A percentile compares a stretch with the other conserved stretches of the same genome.
These are phyloP conservation scores for Hippopotamyrus pictus DNA, from an alignment of 2,797 vertebrate species.

Conservation along the genomic window DNA sequence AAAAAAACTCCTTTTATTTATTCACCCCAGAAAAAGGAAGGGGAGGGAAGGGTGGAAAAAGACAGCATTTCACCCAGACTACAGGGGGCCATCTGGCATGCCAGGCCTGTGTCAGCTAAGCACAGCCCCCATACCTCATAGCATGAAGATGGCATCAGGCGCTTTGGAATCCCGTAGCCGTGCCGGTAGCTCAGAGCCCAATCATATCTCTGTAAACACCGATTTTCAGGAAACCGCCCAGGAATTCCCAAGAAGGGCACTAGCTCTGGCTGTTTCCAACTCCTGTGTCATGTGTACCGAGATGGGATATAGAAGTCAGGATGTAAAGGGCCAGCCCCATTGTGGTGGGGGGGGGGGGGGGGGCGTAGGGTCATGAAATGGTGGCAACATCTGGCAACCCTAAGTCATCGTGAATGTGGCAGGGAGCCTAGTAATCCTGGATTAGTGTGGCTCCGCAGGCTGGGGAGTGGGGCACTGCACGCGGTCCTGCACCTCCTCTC, in stretches of 20 bases:
- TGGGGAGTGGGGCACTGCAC: not conserved
- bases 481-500: not conserved
- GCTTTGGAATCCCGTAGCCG: not conserved
- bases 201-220: not conserved
- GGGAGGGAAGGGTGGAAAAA: not conserved
- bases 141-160: not conserved
- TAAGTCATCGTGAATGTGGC: not conserved
- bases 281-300: too few species aligned
- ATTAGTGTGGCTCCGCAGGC: not conserved
- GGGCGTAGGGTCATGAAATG: not conserved
- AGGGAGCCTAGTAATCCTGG: not conserved
- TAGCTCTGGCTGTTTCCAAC: not conserved
- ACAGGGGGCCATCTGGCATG: not conserved
- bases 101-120: not conserved
- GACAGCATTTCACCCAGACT: not conserved
- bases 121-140: not conserved
- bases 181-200: not conserved
- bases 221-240: not conserved
- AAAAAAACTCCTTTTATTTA: not conserved
- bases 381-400: not conserved
- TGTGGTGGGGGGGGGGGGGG: not conserved
- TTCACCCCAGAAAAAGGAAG: not conserved
- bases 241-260: not conserved
- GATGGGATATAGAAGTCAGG: not conserved
- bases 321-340: not conserved